Conservation (phyloP, 2,888 invertebrate species). For the Tiliacea aurago region DNA sequence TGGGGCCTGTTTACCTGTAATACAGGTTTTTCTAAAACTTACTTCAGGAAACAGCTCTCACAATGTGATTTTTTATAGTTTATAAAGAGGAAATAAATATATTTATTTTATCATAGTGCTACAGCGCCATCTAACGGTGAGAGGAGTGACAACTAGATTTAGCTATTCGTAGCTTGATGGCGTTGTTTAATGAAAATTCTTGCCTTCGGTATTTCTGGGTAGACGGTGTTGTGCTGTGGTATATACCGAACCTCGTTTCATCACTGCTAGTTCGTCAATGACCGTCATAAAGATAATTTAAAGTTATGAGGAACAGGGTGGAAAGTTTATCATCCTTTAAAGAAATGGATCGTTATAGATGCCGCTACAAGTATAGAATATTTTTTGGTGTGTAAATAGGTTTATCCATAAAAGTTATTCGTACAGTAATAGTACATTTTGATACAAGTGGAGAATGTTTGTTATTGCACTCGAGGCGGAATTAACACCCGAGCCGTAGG, state of each 20-base stretch:
- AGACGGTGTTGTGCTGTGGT: neutral
- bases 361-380: neutral
- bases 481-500: too few species aligned
- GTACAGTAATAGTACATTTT: too few species aligned
- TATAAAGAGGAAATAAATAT: too few species aligned
- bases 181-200: neutral
- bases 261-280: neutral
- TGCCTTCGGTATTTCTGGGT: neutral
- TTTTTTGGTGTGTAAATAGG: neutral
- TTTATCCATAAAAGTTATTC: neutral
- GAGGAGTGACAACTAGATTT: neutral
- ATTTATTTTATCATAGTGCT: neutral
- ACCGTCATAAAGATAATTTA: neutral
- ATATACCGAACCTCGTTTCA: neutral
- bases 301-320: neutral
- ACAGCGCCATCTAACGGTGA: slow-evolving; percentile 28
- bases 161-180: slow-evolving; percentile 14
- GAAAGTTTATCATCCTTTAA: neutral
- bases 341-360: neutral
- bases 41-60: too few species aligned
- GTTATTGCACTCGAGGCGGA: too few species aligned
- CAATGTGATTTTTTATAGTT: too few species aligned
- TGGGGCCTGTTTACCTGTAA: too few species aligned
- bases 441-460: too few species aligned
- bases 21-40: too few species aligned